phyloP scores from a whole-genome alignment of 2,797 vertebrate genomes.

The Galagoides demidoff region DNA sequence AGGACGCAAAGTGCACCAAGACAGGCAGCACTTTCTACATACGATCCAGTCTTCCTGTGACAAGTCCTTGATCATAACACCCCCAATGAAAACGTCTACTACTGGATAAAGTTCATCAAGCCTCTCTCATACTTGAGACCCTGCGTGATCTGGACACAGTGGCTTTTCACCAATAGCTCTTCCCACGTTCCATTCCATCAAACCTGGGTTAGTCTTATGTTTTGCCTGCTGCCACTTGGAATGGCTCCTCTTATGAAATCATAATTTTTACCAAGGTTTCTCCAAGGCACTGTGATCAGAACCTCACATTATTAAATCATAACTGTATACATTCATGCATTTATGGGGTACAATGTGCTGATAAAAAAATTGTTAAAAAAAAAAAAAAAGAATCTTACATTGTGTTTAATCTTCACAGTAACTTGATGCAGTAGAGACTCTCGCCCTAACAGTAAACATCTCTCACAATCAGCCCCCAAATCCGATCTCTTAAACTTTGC shows the following conservation, averaged over 20 bases:
- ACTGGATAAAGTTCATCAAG: neutral
- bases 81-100: neutral
- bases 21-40: neutral
- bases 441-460: neutral
- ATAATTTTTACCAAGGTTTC: neutral
- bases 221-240: neutral
- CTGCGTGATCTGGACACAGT: neutral
- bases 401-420: neutral
- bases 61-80: neutral
- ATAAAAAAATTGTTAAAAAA: too few relatives aligned
- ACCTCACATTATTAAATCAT: neutral
- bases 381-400: neutral
- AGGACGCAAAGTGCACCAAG: neutral
- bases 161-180: neutral
- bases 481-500: neutral
- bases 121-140: neutral
- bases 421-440: neutral
- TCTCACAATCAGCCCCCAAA: slow-evolving; percentile 22
- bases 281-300: neutral
- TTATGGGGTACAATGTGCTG: too few relatives aligned
- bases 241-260: neutral
- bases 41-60: neutral
- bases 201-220: neutral
- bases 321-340: too few relatives aligned
- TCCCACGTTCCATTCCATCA: neutral